phyloP scores from a whole-genome alignment of 1,140 invertebrate genomes.

The Ceratosolen solmsi region DNA sequence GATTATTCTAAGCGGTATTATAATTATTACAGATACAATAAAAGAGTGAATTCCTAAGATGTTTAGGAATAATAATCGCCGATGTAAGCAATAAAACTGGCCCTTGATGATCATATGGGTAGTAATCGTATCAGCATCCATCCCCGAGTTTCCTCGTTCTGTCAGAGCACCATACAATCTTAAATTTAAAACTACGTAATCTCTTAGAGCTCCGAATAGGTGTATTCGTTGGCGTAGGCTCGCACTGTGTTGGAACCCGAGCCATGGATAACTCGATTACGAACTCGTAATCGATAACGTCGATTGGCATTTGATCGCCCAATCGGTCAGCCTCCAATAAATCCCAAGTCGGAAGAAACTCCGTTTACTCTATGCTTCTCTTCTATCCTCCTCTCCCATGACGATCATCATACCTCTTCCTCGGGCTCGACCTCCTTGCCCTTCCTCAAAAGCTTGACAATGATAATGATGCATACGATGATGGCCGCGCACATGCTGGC shows the following conservation, averaged over 20 bases:
- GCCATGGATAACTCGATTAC: neutral
- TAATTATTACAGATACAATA: slow-evolving; percentile 41
- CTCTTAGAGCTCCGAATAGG: neutral
- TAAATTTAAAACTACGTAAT: neutral
- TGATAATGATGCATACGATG: slow-evolving; percentile 48
- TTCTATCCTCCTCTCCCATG: neutral
- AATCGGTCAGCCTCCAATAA: too few relatives aligned
- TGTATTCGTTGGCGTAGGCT: neutral
- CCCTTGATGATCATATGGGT: too few relatives aligned
- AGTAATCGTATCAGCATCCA: too few relatives aligned
- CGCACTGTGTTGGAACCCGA: neutral
- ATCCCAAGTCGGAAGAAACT: too few relatives aligned
- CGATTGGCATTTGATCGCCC: neutral
- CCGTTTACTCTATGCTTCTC: neutral
- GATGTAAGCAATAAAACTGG: neutral
- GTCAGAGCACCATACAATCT: neutral
- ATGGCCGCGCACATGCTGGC: slow-evolving; percentile 54
- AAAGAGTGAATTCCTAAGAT: slow-evolving; percentile 31
- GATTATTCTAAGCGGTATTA: slow-evolving; percentile 33
- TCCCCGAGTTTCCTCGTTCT: neutral
- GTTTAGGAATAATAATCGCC: slow-evolving; percentile 8
- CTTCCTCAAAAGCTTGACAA: slow-evolving; percentile 54
- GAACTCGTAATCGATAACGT: neutral
- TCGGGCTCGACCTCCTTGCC: slow-evolving; percentile 53
- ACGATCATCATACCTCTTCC: slow-evolving; percentile 51